These are phyloP conservation scores for Morpho helenor DNA, from an alignment of 2,888 invertebrate genomes.

Conservation along the genomic window DNA sequence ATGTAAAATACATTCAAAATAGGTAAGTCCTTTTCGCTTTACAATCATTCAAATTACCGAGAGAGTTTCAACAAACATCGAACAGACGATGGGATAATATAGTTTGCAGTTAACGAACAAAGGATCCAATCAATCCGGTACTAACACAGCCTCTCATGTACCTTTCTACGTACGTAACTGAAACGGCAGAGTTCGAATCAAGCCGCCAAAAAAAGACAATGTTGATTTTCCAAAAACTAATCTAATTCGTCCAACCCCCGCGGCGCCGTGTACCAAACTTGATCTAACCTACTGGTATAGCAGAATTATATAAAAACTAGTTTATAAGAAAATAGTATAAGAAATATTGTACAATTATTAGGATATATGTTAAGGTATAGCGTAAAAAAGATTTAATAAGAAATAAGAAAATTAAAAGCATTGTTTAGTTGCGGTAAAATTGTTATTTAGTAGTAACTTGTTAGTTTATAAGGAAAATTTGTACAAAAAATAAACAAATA, in stretches of 20 bases:
- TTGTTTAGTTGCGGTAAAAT: too few relatives aligned
- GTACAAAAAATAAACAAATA: too few relatives aligned
- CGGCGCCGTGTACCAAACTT: slow-evolving; percentile 18
- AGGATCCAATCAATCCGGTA: slow-evolving; percentile 12
- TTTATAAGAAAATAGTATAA: too few relatives aligned
- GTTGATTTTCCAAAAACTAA: slow-evolving; percentile 13
- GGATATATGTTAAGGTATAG: too few relatives aligned
- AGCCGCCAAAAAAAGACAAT: slow-evolving; percentile 16
- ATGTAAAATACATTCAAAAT: too few relatives aligned
- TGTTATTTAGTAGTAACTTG: too few relatives aligned
- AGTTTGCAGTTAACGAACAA: slow-evolving; percentile 24
- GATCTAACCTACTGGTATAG: slow-evolving; percentile 17
- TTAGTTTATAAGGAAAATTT: too few relatives aligned
- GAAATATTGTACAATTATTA: too few relatives aligned
- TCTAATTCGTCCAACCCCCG: slow-evolving; percentile 22
- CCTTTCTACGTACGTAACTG: not conserved
- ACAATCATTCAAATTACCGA: too few relatives aligned
- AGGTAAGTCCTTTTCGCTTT: not conserved
- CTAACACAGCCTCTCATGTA: not conserved
- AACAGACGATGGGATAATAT: slow-evolving; percentile 13
- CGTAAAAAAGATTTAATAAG: too few relatives aligned
- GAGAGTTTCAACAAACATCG: not conserved
- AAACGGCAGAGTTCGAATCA: not conserved
- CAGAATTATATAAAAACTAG: too few relatives aligned
- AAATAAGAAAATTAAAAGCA: too few relatives aligned